phyloP scores from a whole-genome alignment of 2,888 invertebrate genomes.

The Spodoptera exigua region DNA sequence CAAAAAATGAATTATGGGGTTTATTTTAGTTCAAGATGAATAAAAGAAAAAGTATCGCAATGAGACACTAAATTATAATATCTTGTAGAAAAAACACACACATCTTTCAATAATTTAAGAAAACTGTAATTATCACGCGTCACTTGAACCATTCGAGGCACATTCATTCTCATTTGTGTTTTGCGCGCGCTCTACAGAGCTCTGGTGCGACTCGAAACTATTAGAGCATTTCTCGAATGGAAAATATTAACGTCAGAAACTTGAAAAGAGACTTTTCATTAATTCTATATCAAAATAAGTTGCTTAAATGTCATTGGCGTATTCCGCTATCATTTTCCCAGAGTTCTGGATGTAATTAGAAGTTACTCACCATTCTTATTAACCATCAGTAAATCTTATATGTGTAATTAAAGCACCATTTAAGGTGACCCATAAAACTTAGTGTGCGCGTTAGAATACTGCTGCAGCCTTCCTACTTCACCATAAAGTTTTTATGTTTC shows the following conservation, averaged over 20 bases:
- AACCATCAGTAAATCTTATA: constrained; percentile 52
- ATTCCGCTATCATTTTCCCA: background rate
- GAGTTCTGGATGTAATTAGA: constrained; percentile 1
- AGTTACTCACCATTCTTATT: constrained; percentile 37
- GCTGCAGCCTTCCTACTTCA: constrained; percentile 79
- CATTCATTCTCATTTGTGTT: too few species aligned
- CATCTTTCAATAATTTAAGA: too few species aligned
- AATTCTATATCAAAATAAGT: too few species aligned
- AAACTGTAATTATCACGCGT: too few species aligned
- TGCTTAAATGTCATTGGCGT: constrained; percentile 19
- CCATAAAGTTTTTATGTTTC: constrained; percentile 87
- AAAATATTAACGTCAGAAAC: too few species aligned
- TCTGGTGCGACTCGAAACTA: too few species aligned
- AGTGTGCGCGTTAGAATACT: constrained; percentile 71
- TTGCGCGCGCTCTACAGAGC: too few species aligned
- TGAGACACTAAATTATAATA: constrained; percentile 9
- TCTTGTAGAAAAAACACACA: constrained; percentile 1
- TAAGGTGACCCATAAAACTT: constrained; percentile 82
- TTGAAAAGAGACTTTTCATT: too few species aligned
- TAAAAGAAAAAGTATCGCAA: constrained; percentile 7
- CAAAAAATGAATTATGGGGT: constrained; percentile 17
- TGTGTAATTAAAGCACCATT: constrained; percentile 77
- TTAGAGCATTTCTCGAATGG: too few species aligned
- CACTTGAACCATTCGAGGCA: too few species aligned
- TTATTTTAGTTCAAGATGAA: constrained; percentile 17